These are phyloP conservation scores for Hippolais icterina DNA, from an alignment of 2,113 vertebrate species.

Conservation along the genomic window DNA sequence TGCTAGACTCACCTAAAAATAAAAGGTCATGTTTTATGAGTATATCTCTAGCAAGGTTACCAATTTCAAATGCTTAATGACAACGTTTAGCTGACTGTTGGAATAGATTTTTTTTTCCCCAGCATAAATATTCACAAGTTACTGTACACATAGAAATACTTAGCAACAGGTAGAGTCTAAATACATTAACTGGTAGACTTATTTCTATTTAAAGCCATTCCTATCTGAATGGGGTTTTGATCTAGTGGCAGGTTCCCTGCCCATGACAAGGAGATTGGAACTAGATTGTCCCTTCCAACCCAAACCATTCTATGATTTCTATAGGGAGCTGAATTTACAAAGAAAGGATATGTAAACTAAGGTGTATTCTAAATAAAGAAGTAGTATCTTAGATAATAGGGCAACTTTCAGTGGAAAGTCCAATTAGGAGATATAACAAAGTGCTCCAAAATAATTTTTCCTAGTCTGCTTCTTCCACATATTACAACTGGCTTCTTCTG, in stretches of 20 bases:
- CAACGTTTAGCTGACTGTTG: background rate
- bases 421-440: background rate
- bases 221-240: background rate
- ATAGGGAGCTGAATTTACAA: background rate
- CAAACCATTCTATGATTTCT: background rate
- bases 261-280: background rate
- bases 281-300: background rate
- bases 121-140: background rate
- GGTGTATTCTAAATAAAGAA: background rate
- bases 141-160: background rate
- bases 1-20: constrained; percentile 21
- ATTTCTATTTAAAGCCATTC: background rate
- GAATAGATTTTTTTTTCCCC: background rate
- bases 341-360: background rate
- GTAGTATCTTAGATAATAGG: background rate
- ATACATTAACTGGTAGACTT: background rate
- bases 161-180: constrained; percentile 7
- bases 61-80: constrained; percentile 30
- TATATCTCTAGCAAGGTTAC: constrained; percentile 10
- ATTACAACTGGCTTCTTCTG: background rate
- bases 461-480: background rate
- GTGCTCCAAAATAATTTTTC: background rate
- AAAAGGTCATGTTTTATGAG: constrained; percentile 9
- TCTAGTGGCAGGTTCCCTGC: background rate
- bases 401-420: background rate